phyloP scores from a whole-genome alignment of 2,113 vertebrate species.

The Patagioenas fasciata region DNA sequence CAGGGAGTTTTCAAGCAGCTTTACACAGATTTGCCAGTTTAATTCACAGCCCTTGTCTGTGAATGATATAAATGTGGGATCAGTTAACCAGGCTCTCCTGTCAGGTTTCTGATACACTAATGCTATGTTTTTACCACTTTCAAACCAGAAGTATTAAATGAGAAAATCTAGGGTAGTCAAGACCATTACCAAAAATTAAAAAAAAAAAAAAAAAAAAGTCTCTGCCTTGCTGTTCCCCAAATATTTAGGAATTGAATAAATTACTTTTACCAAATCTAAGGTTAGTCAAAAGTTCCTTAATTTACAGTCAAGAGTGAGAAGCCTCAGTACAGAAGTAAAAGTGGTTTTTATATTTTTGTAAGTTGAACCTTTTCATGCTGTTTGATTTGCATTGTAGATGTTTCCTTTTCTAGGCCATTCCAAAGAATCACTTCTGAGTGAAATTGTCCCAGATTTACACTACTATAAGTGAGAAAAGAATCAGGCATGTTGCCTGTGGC shows the following conservation, averaged over 20 bases:
- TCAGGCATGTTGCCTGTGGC: not conserved
- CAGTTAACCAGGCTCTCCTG: not conserved
- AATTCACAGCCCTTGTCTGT: not conserved
- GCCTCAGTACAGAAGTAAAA: not conserved
- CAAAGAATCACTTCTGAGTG: not conserved
- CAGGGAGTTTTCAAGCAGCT: not conserved
- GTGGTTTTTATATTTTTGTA: not conserved
- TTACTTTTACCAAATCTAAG: not conserved
- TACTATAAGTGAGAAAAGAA: not conserved
- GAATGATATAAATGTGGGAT: not conserved
- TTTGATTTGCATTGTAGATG: not conserved
- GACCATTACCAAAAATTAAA: not conserved
- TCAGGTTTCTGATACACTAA: not conserved
- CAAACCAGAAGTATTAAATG: not conserved
- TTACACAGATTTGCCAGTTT: not conserved
- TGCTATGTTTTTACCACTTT: not conserved
- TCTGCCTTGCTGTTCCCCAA: not conserved
- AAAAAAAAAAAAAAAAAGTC: not conserved
- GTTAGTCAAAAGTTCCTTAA: not conserved
- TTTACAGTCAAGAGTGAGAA: not conserved
- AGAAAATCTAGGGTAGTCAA: not conserved
- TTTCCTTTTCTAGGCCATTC: not conserved
- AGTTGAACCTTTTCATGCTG: not conserved
- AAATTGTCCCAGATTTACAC: not conserved
- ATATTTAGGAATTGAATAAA: not conserved